These are phyloP conservation scores for Lasius platythorax DNA, from an alignment of 2,888 invertebrate genomes.

Conservation along the genomic window DNA sequence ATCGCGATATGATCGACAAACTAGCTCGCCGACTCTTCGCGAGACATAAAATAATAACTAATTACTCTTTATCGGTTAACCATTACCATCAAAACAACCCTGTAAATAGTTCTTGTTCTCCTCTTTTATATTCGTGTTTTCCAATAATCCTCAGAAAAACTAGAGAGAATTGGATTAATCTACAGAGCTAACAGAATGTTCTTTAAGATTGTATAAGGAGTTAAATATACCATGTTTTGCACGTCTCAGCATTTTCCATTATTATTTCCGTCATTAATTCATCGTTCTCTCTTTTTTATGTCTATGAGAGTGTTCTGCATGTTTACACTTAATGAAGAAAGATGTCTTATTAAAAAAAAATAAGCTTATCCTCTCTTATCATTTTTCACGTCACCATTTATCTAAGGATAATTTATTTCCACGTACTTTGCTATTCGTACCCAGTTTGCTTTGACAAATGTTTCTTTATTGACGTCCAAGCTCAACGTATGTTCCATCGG, in stretches of 20 bases:
- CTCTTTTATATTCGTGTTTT: not conserved
- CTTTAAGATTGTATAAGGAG: not conserved
- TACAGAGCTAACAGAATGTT: not conserved
- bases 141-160: not conserved
- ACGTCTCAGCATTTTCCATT: not conserved
- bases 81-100: constrained; percentile 21
- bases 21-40: constrained; percentile 3
- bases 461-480: constrained; percentile 36
- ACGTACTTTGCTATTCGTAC: constrained; percentile 4
- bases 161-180: not conserved
- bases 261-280: not conserved
- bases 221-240: constrained; percentile 6
- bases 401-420: constrained; percentile 28
- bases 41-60: constrained; percentile 45
- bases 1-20: constrained; percentile 43
- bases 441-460: constrained; percentile 45
- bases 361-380: not conserved
- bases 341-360: constrained; percentile 15
- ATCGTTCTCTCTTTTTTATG: not conserved
- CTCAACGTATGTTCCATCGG: constrained; percentile 21
- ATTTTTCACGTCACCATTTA: constrained; percentile 25
- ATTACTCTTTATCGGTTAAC: constrained; percentile 42
- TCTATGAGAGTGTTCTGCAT: not conserved
- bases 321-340: not conserved
- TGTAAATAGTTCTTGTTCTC: not conserved